Conservation (phyloP, 1,140 invertebrate genomes). For the Leptinotarsa undecemlineata region DNA sequence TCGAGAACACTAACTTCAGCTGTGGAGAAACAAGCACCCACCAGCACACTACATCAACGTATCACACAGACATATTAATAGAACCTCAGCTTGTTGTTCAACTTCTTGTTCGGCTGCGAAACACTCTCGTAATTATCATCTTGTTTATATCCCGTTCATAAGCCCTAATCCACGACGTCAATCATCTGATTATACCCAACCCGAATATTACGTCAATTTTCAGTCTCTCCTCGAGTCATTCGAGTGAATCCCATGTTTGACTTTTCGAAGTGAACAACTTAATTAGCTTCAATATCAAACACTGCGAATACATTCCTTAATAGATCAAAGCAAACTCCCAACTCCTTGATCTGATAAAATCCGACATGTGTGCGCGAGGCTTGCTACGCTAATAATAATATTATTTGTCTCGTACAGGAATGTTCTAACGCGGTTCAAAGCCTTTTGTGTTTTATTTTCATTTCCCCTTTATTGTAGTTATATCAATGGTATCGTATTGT, state of each 20-base stretch:
- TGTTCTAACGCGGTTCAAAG: background rate
- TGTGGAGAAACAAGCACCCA: no score
- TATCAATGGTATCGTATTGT: no score
- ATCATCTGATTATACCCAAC: background rate
- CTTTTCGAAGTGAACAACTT: background rate
- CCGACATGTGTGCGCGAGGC: background rate
- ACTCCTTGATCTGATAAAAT: slow-evolving; percentile 8
- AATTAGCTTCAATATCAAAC: slow-evolving; percentile 3
- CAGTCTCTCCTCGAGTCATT: background rate
- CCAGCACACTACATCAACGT: no score
- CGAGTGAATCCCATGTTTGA: background rate
- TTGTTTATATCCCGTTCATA: no score
- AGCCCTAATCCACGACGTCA: background rate
- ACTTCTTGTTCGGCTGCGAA: no score
- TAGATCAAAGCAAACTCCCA: background rate
- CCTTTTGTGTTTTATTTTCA: no score
- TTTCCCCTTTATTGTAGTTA: no score
- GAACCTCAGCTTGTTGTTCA: no score
- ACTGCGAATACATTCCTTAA: background rate
- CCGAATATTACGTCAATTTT: background rate
- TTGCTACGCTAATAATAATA: background rate
- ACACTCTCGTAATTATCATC: no score
- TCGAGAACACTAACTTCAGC: no score
- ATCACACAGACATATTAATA: no score
- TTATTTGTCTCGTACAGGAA: background rate